Evolutionary conservation across 2,797 vertebrate genomes (phyloP).

Genomic region (Pelochelys cantorii): DNA sequence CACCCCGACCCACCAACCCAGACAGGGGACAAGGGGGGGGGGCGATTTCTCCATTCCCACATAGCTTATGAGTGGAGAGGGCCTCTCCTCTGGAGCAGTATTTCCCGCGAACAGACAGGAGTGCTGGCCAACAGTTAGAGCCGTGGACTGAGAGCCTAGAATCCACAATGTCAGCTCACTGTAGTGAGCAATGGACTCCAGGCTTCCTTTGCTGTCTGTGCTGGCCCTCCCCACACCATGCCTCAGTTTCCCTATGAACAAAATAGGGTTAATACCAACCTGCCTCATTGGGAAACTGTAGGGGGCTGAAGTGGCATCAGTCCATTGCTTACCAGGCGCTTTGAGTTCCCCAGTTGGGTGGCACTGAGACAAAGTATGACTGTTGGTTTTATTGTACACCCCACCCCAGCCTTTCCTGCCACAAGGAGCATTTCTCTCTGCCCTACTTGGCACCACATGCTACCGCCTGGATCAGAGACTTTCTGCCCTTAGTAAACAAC

Average conservation of each 20-base stretch:
- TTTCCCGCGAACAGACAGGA: neutral
- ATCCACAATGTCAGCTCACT: neutral
- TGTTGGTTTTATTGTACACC: neutral
- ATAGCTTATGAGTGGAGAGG: neutral
- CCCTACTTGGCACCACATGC: neutral
- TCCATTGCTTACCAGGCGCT: neutral
- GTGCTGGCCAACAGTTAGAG: neutral
- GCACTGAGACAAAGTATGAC: neutral
- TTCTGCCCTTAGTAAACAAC: neutral
- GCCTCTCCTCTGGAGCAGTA: neutral
- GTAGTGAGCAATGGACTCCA: neutral
- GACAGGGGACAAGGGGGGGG: neutral
- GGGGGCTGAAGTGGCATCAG: neutral
- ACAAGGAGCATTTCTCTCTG: neutral
- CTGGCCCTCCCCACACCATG: rapidly evolving
- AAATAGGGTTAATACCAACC: neutral
- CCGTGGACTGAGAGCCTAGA: neutral
- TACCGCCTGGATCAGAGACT: neutral
- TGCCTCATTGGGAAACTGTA: neutral
- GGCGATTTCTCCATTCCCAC: neutral
- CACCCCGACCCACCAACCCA: neutral
- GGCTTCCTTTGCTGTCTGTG: neutral
- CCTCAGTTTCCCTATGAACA: neutral
- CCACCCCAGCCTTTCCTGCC: neutral
- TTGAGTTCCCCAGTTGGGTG: neutral